Evolutionary conservation across 2,888 invertebrate genomes (phyloP), one percentile per base, ranked within the genome.

Genomic region (Oegoconia quadripuncta): DNA sequence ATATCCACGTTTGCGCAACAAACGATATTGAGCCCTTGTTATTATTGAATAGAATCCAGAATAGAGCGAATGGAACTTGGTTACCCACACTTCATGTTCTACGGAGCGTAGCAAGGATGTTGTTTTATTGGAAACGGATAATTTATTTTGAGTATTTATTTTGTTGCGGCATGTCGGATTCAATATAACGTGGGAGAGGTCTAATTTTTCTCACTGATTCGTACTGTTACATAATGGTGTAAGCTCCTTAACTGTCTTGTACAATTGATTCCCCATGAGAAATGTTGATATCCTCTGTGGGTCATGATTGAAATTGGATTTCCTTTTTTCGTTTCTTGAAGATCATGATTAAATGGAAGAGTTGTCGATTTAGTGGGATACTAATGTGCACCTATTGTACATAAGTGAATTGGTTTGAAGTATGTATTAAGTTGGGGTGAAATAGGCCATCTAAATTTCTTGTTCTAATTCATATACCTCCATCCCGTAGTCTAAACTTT

Each of bases 41-140:
- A 1, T 4, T 2, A 22, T 1, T 0, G 0, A 20, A 59, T 59
- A 74, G 53, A 62, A 59, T 48, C 38, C 33, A 67, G 45, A 56
- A 55, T 68, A 2, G 26, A 14, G 18, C 11, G 28, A 42, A 15
- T 31, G 3, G 27, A 8, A 4, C 22, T 8, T 37, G 35, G 28
- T 42, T 44, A 59, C 49, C 42, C 52, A 55, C 50, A 54, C 60
- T 64, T 52, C 52, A 51, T 62, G 63, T 50, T 67, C 50, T 48
- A 52, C 55, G 59, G 51, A 68, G 68, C 74, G 73, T 69, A 59
- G 67, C 66, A 59, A 71, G 73, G 67, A 69, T 74, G 74, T 72
- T 78, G 70, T 78, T 83, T 83, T 87, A 86, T 86, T 87, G 78
- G 76, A 77, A 81, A 72, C 77, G 78, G 79, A 79, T 83, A 84